A percentile compares a stretch with the other conserved stretches of the same genome.
phyloP scores from a whole-genome alignment of 2,113 vertebrate species.

The Hippocampus guttulatus region DNA sequence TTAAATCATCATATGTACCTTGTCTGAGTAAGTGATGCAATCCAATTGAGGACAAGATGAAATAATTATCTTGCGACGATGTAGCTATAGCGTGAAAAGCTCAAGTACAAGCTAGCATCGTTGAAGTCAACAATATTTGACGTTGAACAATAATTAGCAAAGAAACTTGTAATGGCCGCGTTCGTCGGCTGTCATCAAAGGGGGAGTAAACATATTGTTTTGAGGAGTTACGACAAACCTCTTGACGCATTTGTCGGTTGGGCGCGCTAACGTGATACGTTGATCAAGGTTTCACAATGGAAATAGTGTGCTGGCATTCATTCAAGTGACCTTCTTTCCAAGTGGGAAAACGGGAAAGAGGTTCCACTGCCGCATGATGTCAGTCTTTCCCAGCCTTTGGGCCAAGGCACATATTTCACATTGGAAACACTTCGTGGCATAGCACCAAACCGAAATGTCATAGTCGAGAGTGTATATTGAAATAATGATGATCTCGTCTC shows the following conservation, averaged over 20 bases:
- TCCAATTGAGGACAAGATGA: not conserved
- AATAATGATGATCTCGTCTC: not conserved
- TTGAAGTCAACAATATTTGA: not conserved
- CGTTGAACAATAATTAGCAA: not conserved
- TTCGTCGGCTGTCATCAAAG: not conserved
- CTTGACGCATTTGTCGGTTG: not conserved
- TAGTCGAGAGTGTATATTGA: not conserved
- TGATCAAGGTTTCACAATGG: not conserved
- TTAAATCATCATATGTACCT: too few relatives aligned
- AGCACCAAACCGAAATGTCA: not conserved
- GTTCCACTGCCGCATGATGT: not conserved
- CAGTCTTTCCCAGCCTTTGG: not conserved
- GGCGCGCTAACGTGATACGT: not conserved
- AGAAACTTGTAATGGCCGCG: not conserved
- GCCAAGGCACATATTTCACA: not conserved
- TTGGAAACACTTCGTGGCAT: not conserved
- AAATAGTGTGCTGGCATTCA: not conserved
- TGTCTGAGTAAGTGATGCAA: too few relatives aligned
- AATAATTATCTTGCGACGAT: not conserved
- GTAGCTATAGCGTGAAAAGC: not conserved
- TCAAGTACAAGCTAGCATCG: too few relatives aligned
- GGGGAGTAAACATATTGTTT: not conserved
- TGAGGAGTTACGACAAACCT: not conserved
- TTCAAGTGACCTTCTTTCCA: not conserved
- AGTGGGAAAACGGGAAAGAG: not conserved